phyloP scores from a whole-genome alignment of 2,888 invertebrate species.

The Uropetala carovei region DNA sequence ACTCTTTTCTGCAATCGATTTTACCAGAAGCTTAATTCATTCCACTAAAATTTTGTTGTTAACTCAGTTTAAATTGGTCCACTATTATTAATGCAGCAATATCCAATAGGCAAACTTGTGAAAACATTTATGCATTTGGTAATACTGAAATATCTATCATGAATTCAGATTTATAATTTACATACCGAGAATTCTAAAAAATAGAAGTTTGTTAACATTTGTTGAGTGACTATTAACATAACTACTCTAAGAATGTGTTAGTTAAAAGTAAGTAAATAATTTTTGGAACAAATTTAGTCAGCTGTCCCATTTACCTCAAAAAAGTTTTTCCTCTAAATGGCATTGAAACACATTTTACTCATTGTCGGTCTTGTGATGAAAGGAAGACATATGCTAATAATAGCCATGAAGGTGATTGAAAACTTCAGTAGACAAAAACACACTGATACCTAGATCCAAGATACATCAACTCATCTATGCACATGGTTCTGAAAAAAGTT shows the following conservation, averaged over 20 bases:
- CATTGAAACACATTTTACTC: not conserved
- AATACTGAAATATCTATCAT: not conserved
- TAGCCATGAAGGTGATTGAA: not conserved
- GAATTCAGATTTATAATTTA: not conserved
- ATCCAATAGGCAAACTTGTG: not conserved
- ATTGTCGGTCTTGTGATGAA: not conserved
- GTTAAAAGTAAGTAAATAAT: not conserved
- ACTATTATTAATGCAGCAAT: not conserved
- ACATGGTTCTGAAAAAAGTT: not conserved
- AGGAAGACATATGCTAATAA: not conserved
- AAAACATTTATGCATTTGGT: not conserved
- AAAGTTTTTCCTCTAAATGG: not conserved
- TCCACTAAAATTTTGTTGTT: not conserved
- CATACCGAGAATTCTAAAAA: not conserved
- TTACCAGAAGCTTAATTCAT: not conserved
- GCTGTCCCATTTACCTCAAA: not conserved
- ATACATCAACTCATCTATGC: not conserved
- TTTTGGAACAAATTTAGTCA: not conserved
- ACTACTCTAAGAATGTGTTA: not conserved
- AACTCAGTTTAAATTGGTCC: conserved; percentile 2
- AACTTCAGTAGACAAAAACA: not conserved
- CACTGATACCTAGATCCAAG: too few species aligned
- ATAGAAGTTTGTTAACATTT: not conserved
- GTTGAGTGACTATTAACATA: not conserved
- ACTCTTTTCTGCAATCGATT: not conserved